Evolutionary conservation across 2,888 invertebrate species (phyloP).

Genomic region (Drosophila maculinotata): DNA sequence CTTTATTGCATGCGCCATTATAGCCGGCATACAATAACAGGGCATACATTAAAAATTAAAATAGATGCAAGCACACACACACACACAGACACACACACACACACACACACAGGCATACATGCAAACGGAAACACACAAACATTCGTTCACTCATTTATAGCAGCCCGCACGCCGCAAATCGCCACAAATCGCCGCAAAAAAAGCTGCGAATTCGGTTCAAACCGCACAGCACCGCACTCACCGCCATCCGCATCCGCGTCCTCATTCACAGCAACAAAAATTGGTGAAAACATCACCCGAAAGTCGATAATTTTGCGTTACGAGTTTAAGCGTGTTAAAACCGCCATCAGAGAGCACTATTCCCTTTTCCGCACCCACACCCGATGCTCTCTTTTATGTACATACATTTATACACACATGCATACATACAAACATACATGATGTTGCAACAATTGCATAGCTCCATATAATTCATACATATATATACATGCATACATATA

Average conservation of each 20-base stretch:
- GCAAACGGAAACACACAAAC: slow-evolving; percentile 25
- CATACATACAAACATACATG: not conserved
- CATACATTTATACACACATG: slow-evolving; percentile 4
- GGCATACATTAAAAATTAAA: slow-evolving; percentile 73
- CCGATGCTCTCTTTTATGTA: slow-evolving; percentile 11
- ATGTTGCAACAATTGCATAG: slow-evolving; percentile 2
- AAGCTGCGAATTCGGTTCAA: slow-evolving; percentile 58
- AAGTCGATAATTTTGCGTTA: slow-evolving; percentile 75
- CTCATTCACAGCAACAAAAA: slow-evolving; percentile 24
- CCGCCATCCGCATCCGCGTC: slow-evolving; percentile 34
- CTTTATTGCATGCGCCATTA: slow-evolving; percentile 83
- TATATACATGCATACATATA: slow-evolving; percentile 30
- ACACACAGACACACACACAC: slow-evolving; percentile 20
- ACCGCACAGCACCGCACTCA: slow-evolving; percentile 46
- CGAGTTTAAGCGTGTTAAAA: slow-evolving; percentile 68
- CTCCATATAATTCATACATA: too few species aligned
- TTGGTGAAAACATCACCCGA: slow-evolving; percentile 65
- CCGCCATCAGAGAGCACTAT: slow-evolving; percentile 64
- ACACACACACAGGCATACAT: slow-evolving; percentile 9
- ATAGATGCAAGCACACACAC: slow-evolving; percentile 59
- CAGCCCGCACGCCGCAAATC: slow-evolving; percentile 48
- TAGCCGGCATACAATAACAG: slow-evolving; percentile 63
- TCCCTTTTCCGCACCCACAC: slow-evolving; percentile 24
- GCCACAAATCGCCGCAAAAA: slow-evolving; percentile 17
- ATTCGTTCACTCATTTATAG: slow-evolving; percentile 42